Conservation (phyloP, 2,113 vertebrate species). For the Corvus hawaiiensis region DNA sequence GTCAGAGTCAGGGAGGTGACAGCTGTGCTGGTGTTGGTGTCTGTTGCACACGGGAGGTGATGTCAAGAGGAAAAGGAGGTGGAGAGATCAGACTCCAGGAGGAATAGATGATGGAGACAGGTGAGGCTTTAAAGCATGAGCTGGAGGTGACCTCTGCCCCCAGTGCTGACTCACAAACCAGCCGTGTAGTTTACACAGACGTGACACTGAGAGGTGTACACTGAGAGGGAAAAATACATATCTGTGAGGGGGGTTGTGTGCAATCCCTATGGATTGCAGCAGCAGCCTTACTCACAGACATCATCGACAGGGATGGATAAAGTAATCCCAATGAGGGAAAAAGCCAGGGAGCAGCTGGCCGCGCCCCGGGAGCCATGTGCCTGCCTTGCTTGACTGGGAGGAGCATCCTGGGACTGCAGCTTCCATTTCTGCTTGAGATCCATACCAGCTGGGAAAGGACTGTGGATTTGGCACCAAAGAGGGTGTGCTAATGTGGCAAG, state of each 20-base stretch:
- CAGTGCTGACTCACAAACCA: background rate
- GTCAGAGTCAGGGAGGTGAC: background rate
- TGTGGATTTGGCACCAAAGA: background rate
- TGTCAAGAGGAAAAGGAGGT: background rate
- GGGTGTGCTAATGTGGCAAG: background rate
- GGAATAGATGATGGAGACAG: background rate
- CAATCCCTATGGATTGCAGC: constrained; percentile 7
- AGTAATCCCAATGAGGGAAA: background rate
- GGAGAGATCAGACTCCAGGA: background rate
- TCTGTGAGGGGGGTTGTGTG: constrained; percentile 37
- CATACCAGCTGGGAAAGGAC: background rate
- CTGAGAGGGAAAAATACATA: background rate
- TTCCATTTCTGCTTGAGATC: background rate
- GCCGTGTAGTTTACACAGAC: background rate
- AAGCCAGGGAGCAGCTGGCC: background rate
- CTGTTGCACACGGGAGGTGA: background rate
- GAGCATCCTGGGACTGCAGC: background rate
- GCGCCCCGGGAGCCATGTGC: accelerated
- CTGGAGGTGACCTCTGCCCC: constrained; percentile 18
- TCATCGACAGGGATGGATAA: background rate
- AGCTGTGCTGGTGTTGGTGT: background rate
- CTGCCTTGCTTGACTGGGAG: background rate
- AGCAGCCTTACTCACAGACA: constrained; percentile 20
- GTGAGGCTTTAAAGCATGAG: background rate
- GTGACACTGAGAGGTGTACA: background rate